phyloP scores from a whole-genome alignment of 2,113 vertebrate genomes.

The Promerops cafer region DNA sequence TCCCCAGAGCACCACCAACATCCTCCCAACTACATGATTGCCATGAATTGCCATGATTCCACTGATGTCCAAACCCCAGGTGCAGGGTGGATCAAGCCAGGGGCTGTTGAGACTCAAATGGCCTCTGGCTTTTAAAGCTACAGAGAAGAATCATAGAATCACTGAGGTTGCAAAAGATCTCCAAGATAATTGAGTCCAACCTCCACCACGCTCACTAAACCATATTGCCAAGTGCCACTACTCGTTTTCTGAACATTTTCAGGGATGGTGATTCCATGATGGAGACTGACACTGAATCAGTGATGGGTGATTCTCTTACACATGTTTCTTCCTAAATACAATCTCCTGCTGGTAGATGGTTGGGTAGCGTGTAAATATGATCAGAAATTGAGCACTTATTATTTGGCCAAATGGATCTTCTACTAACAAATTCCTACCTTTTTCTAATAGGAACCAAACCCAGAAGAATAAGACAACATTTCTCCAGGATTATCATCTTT shows the following conservation, averaged over 20 bases:
- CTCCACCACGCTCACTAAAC: background rate
- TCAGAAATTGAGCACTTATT: background rate
- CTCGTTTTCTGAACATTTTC: fast-evolving
- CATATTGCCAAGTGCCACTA: background rate
- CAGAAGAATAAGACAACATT: background rate
- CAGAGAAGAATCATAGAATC: background rate
- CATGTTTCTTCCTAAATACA: background rate
- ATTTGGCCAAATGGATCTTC: background rate
- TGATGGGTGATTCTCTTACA: background rate
- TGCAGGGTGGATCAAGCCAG: background rate
- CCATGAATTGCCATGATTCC: background rate
- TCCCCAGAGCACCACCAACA: fast-evolving
- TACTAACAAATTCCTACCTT: background rate
- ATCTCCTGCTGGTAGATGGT: background rate
- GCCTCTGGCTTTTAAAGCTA: background rate
- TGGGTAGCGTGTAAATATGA: background rate
- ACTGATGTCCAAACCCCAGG: background rate
- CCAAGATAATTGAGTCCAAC: background rate
- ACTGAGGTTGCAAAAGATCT: background rate
- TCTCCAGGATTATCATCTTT: background rate
- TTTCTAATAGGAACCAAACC: background rate
- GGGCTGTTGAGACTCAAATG: background rate
- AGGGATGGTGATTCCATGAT: background rate
- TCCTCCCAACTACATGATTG: background rate
- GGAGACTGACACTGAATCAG: background rate